phyloP scores from a whole-genome alignment of 2,113 vertebrate genomes.

The Octodon degus region DNA sequence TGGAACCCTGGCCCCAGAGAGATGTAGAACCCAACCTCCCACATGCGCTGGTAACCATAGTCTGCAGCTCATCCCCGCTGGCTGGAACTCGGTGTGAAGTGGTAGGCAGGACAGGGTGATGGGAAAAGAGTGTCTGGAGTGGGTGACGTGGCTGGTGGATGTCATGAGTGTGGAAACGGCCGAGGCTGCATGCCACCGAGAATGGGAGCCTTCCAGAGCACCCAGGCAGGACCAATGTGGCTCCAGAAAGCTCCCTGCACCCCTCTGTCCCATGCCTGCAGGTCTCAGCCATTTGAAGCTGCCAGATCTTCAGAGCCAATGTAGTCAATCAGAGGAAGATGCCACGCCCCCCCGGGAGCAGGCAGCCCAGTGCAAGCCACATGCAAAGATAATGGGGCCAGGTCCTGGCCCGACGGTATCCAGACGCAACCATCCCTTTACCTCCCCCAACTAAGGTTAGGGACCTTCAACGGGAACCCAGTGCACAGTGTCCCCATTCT shows the following conservation, averaged over 20 bases:
- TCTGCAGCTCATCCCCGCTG: too few relatives aligned
- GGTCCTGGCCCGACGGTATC: background rate
- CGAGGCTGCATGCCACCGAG: slow-evolving; percentile 44
- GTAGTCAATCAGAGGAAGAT: background rate
- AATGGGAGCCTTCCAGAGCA: background rate
- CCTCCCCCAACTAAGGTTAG: slow-evolving; percentile 7
- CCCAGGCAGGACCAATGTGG: background rate
- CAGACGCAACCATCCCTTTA: background rate
- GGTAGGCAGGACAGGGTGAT: slow-evolving; percentile 17
- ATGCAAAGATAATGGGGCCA: slow-evolving; percentile 63
- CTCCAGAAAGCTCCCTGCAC: background rate
- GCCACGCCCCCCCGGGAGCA: background rate
- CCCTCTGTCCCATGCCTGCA: slow-evolving; percentile 9
- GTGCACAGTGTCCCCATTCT: background rate
- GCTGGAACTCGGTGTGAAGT: background rate
- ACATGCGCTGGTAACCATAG: accelerated
- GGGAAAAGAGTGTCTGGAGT: background rate
- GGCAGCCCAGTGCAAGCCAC: slow-evolving; percentile 67
- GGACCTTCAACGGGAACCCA: background rate
- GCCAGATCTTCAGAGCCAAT: slow-evolving; percentile 3
- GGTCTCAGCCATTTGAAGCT: slow-evolving; percentile 63
- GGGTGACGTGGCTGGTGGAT: slow-evolving; percentile 57
- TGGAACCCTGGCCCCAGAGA: background rate
- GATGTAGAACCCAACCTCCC: background rate
- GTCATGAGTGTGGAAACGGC: slow-evolving; percentile 48